These are phyloP conservation scores for Vireo altiloquus DNA, from an alignment of 2,113 vertebrate species.

Conservation along the genomic window DNA sequence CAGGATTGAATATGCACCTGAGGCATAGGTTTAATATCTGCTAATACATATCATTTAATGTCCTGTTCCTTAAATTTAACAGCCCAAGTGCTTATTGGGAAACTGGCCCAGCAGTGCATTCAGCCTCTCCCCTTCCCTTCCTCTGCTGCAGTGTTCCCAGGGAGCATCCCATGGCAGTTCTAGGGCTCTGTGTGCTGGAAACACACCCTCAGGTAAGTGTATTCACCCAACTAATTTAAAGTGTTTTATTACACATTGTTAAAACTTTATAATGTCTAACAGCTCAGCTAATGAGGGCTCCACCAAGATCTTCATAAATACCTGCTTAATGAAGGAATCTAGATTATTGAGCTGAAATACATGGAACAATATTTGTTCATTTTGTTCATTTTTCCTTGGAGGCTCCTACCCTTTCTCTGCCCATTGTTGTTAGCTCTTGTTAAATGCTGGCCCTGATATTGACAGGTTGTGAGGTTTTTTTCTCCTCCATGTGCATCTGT, in stretches of 20 bases:
- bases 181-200: neutral
- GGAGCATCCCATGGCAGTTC: rapidly evolving
- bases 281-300: neutral
- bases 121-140: neutral
- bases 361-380: neutral
- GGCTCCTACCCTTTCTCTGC: neutral
- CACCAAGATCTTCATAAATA: neutral
- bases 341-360: neutral
- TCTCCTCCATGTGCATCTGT: slow-evolving; percentile 54
- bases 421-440: slow-evolving; percentile 9
- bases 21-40: slow-evolving; percentile 11
- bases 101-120: rapidly evolving
- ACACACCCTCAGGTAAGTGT: neutral
- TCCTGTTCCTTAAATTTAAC: slow-evolving; percentile 11
- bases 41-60: neutral
- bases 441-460: slow-evolving; percentile 2
- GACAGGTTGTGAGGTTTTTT: neutral
- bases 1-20: neutral
- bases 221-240: neutral
- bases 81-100: neutral
- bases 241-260: neutral
- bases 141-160: rapidly evolving
- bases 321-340: neutral
- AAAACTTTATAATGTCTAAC: neutral
- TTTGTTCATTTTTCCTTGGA: neutral